Conservation (phyloP, 2,888 invertebrate genomes). For the Axea sp. region DNA sequence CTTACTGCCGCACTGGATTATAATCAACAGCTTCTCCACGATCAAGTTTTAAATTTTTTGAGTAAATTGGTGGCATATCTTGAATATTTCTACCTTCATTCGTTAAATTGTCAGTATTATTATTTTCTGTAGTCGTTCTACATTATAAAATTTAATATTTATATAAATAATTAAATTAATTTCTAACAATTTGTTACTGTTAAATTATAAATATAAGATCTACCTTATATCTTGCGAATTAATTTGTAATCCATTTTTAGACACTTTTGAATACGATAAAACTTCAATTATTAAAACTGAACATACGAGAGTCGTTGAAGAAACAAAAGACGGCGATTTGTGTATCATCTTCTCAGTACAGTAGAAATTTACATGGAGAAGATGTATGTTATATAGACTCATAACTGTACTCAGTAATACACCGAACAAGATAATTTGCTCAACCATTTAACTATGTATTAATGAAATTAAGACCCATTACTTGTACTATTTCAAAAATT, state of each 20-base stretch:
- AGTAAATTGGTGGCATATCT: conserved; percentile 69
- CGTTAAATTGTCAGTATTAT: neutral
- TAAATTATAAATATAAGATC: neutral
- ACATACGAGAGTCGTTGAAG: conserved; percentile 25
- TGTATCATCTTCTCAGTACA: conserved; percentile 44
- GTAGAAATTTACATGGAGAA: conserved; percentile 30
- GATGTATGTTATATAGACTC: conserved; percentile 53
- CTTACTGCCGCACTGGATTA: conserved; percentile 66
- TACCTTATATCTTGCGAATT: conserved; percentile 34
- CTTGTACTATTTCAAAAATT: neutral
- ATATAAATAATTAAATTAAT: no score
- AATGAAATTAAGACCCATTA: conserved; percentile 10
- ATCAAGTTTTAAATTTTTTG: conserved; percentile 65
- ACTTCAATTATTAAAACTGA: conserved; percentile 39
- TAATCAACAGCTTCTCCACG: conserved; percentile 74
- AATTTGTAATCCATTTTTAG: conserved; percentile 49
- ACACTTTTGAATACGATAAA: conserved; percentile 56
- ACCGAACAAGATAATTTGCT: conserved; percentile 34
- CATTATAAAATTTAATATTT: no score
- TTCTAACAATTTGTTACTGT: no score
- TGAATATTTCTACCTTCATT: conserved; percentile 67
- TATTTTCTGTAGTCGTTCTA: neutral
- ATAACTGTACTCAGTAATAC: conserved; percentile 53
- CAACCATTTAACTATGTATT: conserved; percentile 24
- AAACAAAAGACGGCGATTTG: conserved; percentile 15